phyloP scores from a whole-genome alignment of 2,797 vertebrate genomes.

The Smutsia gigantea region DNA sequence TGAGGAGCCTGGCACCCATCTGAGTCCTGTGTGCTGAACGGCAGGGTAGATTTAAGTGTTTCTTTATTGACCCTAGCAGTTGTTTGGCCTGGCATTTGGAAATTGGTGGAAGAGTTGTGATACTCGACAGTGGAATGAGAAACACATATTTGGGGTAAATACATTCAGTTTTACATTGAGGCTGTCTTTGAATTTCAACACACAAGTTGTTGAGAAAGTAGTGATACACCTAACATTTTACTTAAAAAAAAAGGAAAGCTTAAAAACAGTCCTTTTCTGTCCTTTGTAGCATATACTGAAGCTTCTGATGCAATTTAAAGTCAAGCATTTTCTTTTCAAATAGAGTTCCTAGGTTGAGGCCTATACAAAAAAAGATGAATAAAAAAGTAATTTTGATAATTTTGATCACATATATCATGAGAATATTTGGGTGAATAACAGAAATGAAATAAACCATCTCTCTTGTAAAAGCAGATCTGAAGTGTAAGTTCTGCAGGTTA shows the following conservation, averaged over 20 bases:
- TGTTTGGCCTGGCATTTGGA: background rate
- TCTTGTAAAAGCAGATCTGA: slow-evolving; percentile 52
- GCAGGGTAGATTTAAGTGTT: background rate
- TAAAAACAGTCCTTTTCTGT: slow-evolving; percentile 64
- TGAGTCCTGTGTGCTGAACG: background rate
- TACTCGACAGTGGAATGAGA: background rate
- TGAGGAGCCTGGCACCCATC: no score
- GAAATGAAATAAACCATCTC: background rate
- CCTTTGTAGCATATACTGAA: background rate
- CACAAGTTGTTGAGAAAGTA: slow-evolving; percentile 75
- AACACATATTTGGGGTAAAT: background rate
- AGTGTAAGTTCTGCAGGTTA: background rate
- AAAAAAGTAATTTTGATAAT: slow-evolving; percentile 34
- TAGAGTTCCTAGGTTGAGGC: slow-evolving; percentile 46
- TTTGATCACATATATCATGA: slow-evolving; percentile 47
- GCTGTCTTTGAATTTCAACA: slow-evolving; percentile 58
- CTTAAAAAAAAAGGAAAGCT: slow-evolving; percentile 30
- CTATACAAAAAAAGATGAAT: background rate
- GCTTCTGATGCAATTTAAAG: slow-evolving; percentile 36
- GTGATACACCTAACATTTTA: slow-evolving; percentile 65
- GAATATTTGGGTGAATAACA: slow-evolving; percentile 44
- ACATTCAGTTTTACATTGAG: background rate
- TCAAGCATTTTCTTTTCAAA: slow-evolving; percentile 38
- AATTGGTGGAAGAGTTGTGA: background rate
- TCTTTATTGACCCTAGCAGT: background rate